These are phyloP conservation scores for Apamea epomidion DNA, from an alignment of 2,888 invertebrate species.

Conservation along the genomic window DNA sequence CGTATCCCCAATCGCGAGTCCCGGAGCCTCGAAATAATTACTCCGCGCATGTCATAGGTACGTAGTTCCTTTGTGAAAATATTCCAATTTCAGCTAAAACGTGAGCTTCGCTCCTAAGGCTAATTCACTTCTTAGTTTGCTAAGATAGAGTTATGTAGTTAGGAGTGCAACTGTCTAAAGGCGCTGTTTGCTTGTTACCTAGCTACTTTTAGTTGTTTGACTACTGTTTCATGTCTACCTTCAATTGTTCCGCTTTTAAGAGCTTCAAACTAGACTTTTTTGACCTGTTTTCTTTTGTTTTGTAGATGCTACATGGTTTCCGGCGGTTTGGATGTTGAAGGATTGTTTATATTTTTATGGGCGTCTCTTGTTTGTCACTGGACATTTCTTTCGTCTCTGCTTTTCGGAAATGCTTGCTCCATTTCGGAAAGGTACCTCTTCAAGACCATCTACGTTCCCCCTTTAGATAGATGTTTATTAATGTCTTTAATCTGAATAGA, in stretches of 20 bases:
- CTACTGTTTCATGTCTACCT: slow-evolving; percentile 31
- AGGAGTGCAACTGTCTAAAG: slow-evolving; percentile 51
- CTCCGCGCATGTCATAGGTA: slow-evolving; percentile 52
- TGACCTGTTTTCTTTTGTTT: slow-evolving; percentile 55
- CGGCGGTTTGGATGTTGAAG: slow-evolving; percentile 42
- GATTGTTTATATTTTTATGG: slow-evolving; percentile 10
- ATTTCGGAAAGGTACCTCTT: background rate
- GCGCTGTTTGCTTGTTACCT: slow-evolving; percentile 51
- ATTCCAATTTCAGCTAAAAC: slow-evolving; percentile 56
- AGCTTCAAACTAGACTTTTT: slow-evolving; percentile 42
- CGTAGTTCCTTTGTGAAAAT: slow-evolving; percentile 64
- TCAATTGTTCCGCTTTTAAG: slow-evolving; percentile 55
- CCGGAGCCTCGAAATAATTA: slow-evolving; percentile 62
- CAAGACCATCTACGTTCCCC: too few species aligned
- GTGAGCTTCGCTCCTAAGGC: slow-evolving; percentile 45
- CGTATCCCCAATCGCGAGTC: slow-evolving; percentile 39
- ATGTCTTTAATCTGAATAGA: background rate
- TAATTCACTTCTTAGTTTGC: slow-evolving; percentile 59
- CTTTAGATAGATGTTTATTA: background rate
- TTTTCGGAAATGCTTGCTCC: background rate
- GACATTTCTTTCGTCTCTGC: background rate
- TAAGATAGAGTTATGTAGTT: slow-evolving; percentile 58
- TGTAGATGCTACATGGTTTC: slow-evolving; percentile 36
- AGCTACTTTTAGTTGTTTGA: slow-evolving; percentile 41
- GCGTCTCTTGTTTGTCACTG: slow-evolving; percentile 9